Evolutionary conservation across 2,888 invertebrate genomes (phyloP).

Genomic region (Troides oblongomaculatus): DNA sequence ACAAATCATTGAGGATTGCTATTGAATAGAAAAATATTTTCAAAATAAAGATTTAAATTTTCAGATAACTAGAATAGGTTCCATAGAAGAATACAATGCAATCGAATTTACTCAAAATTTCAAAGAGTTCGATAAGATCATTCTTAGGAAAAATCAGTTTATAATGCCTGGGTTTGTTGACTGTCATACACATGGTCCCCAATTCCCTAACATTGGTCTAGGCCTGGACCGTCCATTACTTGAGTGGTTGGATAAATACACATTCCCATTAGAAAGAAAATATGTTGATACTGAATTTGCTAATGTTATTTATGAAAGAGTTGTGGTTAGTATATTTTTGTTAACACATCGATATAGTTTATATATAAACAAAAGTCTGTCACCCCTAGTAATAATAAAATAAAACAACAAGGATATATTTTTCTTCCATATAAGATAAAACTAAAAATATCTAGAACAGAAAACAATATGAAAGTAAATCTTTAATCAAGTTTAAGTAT

Average conservation of each 20-base stretch:
- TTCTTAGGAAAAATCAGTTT: slow-evolving; percentile 78
- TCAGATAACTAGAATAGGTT: slow-evolving; percentile 56
- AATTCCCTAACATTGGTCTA: slow-evolving; percentile 91
- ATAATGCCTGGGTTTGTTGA: slow-evolving; percentile 94
- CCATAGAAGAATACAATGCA: slow-evolving; percentile 44
- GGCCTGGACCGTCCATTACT: slow-evolving; percentile 89
- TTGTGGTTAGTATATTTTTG: slow-evolving; percentile 84
- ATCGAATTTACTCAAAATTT: slow-evolving; percentile 40
- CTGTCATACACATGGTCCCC: slow-evolving; percentile 94
- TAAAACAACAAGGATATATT: background rate
- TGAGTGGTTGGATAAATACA: slow-evolving; percentile 92
- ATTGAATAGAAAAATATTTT: background rate
- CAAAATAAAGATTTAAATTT: slow-evolving; percentile 28
- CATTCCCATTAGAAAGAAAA: slow-evolving; percentile 89
- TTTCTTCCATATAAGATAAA: background rate
- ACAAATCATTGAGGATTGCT: background rate
- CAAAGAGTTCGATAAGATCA: slow-evolving; percentile 42
- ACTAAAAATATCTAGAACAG: no score
- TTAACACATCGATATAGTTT: background rate
- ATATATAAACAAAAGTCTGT: background rate
- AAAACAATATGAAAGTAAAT: no score
- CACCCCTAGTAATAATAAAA: background rate
- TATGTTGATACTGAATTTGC: slow-evolving; percentile 86
- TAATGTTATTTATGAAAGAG: slow-evolving; percentile 83
- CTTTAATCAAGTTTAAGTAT: no score